phyloP scores from a whole-genome alignment of 2,113 vertebrate genomes.

The Sialia sialis region DNA sequence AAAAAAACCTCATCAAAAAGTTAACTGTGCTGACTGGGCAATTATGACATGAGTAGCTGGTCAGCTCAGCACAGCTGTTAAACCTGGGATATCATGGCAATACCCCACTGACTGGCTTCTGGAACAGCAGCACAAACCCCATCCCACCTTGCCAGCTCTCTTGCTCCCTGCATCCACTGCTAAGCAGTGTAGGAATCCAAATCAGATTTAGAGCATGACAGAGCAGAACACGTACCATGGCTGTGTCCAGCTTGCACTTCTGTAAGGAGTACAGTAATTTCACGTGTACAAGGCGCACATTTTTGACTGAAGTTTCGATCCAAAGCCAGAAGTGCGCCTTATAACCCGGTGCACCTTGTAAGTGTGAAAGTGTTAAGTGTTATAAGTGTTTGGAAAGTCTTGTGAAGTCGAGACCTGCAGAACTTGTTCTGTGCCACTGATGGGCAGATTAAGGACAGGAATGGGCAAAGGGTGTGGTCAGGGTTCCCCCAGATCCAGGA shows the following conservation, averaged over 20 bases:
- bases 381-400: neutral
- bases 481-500: neutral
- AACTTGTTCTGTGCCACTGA: neutral
- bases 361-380: no score
- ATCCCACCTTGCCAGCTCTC: neutral
- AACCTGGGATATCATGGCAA: neutral
- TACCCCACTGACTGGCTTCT: neutral
- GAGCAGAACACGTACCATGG: neutral
- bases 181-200: neutral
- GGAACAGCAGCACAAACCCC: neutral
- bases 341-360: no score
- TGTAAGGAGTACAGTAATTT: no score
- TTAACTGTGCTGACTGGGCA: accelerated
- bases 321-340: no score
- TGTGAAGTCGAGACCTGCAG: neutral
- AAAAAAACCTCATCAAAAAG: neutral
- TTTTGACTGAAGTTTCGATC: no score
- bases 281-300: no score
- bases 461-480: neutral
- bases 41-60: neutral
- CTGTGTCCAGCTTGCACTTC: neutral
- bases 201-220: neutral
- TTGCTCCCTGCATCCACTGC: neutral
- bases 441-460: neutral
- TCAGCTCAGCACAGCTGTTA: neutral